Evolutionary conservation across 2,888 invertebrate genomes (phyloP).

Genomic region (Drosophila meridionalis): DNA sequence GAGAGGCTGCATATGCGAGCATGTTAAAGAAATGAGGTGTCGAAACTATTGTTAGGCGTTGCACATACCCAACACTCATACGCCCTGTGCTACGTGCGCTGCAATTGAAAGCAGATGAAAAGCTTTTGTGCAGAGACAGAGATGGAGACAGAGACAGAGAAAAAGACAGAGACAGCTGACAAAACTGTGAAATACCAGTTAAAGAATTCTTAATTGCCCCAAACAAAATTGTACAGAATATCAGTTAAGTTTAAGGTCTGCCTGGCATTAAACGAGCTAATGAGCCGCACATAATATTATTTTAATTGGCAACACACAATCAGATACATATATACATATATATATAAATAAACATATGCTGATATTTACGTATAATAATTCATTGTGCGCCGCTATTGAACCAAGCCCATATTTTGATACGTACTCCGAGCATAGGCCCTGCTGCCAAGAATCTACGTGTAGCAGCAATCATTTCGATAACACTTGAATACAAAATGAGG

Average conservation of each 20-base stretch:
- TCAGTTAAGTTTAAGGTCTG: background rate
- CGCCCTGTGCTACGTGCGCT: slow-evolving; percentile 59
- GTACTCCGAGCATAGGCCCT: slow-evolving; percentile 50
- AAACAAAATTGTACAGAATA: background rate
- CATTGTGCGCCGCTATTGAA: slow-evolving; percentile 41
- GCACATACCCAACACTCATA: slow-evolving; percentile 52
- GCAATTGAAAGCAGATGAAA: slow-evolving; percentile 28
- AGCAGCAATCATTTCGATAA: slow-evolving; percentile 78
- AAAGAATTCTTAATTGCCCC: background rate
- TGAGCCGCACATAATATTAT: slow-evolving; percentile 63
- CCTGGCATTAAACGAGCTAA: slow-evolving; percentile 47
- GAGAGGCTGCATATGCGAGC: slow-evolving; percentile 11
- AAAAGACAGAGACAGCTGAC: background rate
- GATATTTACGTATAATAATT: slow-evolving; percentile 57
- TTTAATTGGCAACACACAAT: slow-evolving; percentile 67
- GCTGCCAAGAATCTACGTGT: slow-evolving; percentile 64
- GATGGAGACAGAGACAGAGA: background rate
- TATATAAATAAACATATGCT: slow-evolving; percentile 18
- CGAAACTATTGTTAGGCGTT: slow-evolving; percentile 68
- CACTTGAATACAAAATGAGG: slow-evolving; percentile 82
- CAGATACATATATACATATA: slow-evolving; percentile 40
- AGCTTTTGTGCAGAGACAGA: slow-evolving; percentile 4
- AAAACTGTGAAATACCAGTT: background rate
- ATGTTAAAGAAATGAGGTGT: slow-evolving; percentile 72
- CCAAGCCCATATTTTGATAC: slow-evolving; percentile 67